These are phyloP conservation scores for Pseudochromis fuscus DNA, from an alignment of 2,797 vertebrate species.

Conservation along the genomic window DNA sequence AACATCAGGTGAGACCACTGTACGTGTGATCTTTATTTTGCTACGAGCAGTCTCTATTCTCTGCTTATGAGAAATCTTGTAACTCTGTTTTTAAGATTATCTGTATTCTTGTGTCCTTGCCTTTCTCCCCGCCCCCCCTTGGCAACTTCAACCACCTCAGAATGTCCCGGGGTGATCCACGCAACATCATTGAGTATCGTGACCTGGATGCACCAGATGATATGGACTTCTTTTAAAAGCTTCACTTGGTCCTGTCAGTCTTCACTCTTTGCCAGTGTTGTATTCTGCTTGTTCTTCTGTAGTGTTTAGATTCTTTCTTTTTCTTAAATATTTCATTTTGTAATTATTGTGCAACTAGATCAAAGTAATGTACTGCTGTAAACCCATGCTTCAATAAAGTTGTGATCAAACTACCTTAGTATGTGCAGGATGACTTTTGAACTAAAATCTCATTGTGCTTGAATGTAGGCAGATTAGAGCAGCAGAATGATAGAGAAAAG, in stretches of 20 bases:
- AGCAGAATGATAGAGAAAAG: neutral
- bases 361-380: conserved; percentile 49
- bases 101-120: neutral
- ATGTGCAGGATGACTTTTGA: conserved; percentile 16
- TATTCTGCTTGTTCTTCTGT: conserved; percentile 37
- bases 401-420: conserved; percentile 38
- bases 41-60: conserved; percentile 6
- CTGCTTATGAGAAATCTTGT: neutral
- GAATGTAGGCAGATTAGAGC: neutral
- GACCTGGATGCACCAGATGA: conserved; percentile 95
- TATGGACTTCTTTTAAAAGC: conserved; percentile 91
- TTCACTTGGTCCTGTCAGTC: conserved; percentile 26
- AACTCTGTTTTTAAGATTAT: neutral
- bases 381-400: conserved; percentile 73
- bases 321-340: conserved; percentile 45
- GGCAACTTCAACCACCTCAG: conserved; percentile 77
- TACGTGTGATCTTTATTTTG: conserved; percentile 58
- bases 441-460: neutral
- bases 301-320: conserved; percentile 24
- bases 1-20: conserved; percentile 85
- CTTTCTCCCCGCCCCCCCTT: neutral
- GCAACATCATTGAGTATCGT: conserved; percentile 93
- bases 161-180: conserved; percentile 93
- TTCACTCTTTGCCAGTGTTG: conserved; percentile 4
- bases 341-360: conserved; percentile 52